phyloP scores from a whole-genome alignment of 2,797 vertebrate species.

The Sebastes cheni region DNA sequence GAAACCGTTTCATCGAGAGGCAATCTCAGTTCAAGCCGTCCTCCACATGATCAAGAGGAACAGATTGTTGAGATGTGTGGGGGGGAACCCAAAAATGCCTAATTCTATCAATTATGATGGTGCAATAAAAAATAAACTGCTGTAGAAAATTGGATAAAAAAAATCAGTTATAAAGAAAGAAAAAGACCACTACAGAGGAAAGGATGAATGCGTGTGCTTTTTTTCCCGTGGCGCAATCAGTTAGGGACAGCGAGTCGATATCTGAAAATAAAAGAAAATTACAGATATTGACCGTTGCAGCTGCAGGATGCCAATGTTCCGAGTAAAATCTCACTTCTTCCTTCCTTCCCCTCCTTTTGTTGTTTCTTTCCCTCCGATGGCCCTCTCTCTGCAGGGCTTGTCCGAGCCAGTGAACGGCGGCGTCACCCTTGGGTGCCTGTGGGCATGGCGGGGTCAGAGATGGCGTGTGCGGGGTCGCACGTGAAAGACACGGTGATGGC shows the following conservation, averaged over 20 bases:
- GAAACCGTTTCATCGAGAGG: neutral
- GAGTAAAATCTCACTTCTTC: neutral
- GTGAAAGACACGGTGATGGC: conserved; percentile 97
- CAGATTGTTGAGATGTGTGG: neutral
- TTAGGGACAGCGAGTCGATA: neutral
- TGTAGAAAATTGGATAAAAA: conserved; percentile 34
- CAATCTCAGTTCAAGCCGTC: neutral
- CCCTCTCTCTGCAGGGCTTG: conserved; percentile 52
- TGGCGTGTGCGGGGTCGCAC: conserved; percentile 89
- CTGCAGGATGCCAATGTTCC: neutral
- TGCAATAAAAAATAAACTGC: neutral
- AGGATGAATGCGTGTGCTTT: neutral
- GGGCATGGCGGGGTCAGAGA: conserved; percentile 84
- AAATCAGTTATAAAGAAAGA: neutral
- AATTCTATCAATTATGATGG: neutral
- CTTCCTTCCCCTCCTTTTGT: neutral
- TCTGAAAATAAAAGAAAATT: neutral
- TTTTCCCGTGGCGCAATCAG: neutral
- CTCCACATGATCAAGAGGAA: neutral
- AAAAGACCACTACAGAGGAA: neutral
- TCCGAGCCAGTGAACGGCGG: conserved; percentile 25
- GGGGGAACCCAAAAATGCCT: neutral
- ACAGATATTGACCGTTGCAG: neutral
- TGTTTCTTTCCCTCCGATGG: neutral
- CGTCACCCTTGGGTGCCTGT: conserved; percentile 42